Evolutionary conservation across 2,113 vertebrate genomes (phyloP), one percentile per base, ranked within the genome.

Genomic region (Guaruba guarouba): DNA sequence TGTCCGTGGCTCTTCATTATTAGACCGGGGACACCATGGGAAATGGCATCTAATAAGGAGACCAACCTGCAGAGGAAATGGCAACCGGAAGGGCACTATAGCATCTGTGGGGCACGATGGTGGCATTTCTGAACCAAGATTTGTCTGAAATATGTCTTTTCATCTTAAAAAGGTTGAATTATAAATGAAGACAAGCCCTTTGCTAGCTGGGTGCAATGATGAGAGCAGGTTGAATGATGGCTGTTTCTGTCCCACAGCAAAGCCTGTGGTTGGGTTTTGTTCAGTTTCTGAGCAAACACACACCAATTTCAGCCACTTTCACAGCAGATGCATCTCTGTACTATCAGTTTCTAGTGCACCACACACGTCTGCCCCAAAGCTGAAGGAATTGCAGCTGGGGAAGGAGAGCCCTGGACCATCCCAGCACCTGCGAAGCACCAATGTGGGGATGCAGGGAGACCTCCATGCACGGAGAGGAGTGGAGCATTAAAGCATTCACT

Each of bases 1-100:
- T 33, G 20, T 20, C 48, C 25, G 2, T 29, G 1, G 1, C 35
- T 49, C 19, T 17, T 48, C 61, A 22, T 9, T 0, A 0, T 35
- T 24, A 44, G 33, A 57, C 7, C 25, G 25, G 41, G 22, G 44
- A 9, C 49, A 28, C 20, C 41, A n/a, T 41, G 73, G 68, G 27
- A 39, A 14, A 7, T 33, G 25, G 16, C 67, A 48, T 29, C 80
- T 77, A 19, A 31, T 28, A 43, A 63, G 44, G 19, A 91, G 10
- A 4, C 13, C 57, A 44, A 11, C 23, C 54, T 86, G 54, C 49
- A 67, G 73, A 29, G 43, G 33, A 25, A 80, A 66, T 6, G 46
- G 41, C 73, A 83, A 54, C 31, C 41, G 23, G 49, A 74, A 91
- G 54, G 35, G 49, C 24, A 39, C 8, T 31, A 1, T 10, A 64